Evolutionary conservation across 2,797 vertebrate genomes (phyloP), one percentile per base, ranked within the genome.

Genomic region (Salmo trutta): DNA sequence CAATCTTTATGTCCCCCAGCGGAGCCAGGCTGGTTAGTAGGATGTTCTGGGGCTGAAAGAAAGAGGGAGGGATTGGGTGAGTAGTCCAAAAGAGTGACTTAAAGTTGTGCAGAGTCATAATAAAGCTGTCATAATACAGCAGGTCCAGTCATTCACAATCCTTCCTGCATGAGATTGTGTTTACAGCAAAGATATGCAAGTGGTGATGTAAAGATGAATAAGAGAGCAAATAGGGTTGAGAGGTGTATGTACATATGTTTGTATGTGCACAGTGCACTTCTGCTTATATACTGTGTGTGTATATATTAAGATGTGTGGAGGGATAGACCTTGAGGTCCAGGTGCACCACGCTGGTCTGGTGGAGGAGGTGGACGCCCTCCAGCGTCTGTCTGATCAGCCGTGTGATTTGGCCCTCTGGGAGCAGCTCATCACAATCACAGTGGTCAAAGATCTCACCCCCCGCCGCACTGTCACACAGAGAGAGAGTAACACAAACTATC

Each of bases 381-480:
- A 99, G 94, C 24, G 95, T 98, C 84, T 99, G 98, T 79, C 95
- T 89, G 88, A 99, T 92, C 80, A 99, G 95, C 77, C 95, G 96
- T 56, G 94, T 92, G 89, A 98, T 94, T 84, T 97, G 96, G 66
- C 85, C 91, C 93, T 99, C 98, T 2, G 94, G 91, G 77, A 98
- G 91, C 84, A 95, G 93, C 91, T 96, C 97, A 14, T 98, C 96
- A 17, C 95, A 93, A 81, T 96, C 91, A 82, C 98, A 99, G 77
- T 97, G 92, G 89, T 98, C 96, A 85, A 99, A 99, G 85, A 99
- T 96, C 93, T 99, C 98, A 77, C 98, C 98, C 74, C 98, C 98
- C 10, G 97, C 97, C 76, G 95, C 95, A 74, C 95, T 95, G 84
- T 3, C 68, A 67, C 47, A 72, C 41, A 53, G 5, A 33, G 33